These are phyloP conservation scores for Alosa alosa DNA, from an alignment of 2,113 vertebrate genomes.

Conservation along the genomic window DNA sequence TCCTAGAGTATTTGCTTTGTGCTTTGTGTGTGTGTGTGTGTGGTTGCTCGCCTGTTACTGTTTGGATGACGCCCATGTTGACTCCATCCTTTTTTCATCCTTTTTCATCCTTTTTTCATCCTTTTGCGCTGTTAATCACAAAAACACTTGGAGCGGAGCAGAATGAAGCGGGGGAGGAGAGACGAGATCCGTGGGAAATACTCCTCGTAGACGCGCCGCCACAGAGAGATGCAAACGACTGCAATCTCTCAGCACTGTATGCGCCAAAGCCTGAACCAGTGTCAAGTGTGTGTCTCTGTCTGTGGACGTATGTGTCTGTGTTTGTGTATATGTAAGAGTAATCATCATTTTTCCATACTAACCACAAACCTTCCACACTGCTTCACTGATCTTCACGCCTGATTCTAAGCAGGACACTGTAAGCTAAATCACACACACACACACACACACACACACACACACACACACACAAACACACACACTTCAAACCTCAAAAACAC, in stretches of 20 bases:
- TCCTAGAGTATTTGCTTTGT: not conserved
- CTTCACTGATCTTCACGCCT: too few relatives aligned
- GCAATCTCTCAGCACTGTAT: not conserved
- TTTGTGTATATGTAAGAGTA: not conserved
- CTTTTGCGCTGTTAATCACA: not conserved
- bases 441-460: not conserved
- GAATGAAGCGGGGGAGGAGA: not conserved
- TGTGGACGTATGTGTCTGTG: not conserved
- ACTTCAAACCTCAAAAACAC: not conserved
- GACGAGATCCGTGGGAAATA: not conserved
- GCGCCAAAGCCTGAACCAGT: not conserved
- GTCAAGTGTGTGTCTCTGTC: not conserved
- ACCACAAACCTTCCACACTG: not conserved
- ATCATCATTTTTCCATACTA: not conserved
- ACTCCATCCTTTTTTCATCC: not conserved
- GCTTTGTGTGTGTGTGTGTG: not conserved
- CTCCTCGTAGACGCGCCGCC: not conserved
- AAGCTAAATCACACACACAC: not conserved
- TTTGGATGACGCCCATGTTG: not conserved
- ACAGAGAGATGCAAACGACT: not conserved
- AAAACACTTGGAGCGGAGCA: not conserved
- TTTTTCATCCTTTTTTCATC: too few relatives aligned
- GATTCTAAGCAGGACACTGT: too few relatives aligned
- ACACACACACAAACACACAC: slow-evolving; percentile 10
- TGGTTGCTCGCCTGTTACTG: not conserved